phyloP scores from a whole-genome alignment of 2,797 vertebrate genomes.

The Alfaro cultratus region DNA sequence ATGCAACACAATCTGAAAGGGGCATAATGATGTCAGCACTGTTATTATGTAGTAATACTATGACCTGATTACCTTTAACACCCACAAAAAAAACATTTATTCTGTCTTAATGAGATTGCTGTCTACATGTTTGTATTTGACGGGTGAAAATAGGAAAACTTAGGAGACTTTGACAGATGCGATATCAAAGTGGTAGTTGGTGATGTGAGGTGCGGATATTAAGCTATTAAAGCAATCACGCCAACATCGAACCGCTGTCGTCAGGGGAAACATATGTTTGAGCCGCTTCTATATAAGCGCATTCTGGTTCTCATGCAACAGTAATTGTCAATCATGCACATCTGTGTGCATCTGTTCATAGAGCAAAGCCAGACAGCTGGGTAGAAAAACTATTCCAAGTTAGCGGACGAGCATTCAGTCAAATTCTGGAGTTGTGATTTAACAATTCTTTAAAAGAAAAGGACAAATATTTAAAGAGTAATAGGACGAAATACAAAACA shows the following conservation, averaged over 20 bases:
- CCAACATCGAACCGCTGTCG: constrained; percentile 13
- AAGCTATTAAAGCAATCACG: constrained; percentile 33
- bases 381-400: constrained; percentile 19
- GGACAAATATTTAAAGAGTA: constrained; percentile 39
- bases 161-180: constrained; percentile 13
- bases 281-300: background rate
- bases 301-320: background rate
- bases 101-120: constrained; percentile 21
- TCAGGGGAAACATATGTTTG: constrained; percentile 33
- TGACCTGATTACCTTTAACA: constrained; percentile 35
- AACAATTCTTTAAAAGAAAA: constrained; percentile 31
- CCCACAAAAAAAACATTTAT: constrained; percentile 24
- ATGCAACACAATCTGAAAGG: constrained; percentile 29
- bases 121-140: constrained; percentile 20
- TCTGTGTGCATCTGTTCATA: constrained; percentile 37
- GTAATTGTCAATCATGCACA: constrained; percentile 5
- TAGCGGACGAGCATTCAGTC: constrained; percentile 33
- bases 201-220: constrained; percentile 10
- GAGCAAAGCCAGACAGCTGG: constrained; percentile 38
- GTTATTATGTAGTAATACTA: constrained; percentile 23
- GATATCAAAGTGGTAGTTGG: constrained; percentile 8
- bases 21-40: constrained; percentile 38
- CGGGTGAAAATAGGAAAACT: constrained; percentile 31
- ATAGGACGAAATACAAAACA: constrained; percentile 33
- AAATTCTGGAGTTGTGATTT: constrained; percentile 37